Conservation (phyloP, 2,888 invertebrate species). For the Hermaeophaga mercurialis region DNA sequence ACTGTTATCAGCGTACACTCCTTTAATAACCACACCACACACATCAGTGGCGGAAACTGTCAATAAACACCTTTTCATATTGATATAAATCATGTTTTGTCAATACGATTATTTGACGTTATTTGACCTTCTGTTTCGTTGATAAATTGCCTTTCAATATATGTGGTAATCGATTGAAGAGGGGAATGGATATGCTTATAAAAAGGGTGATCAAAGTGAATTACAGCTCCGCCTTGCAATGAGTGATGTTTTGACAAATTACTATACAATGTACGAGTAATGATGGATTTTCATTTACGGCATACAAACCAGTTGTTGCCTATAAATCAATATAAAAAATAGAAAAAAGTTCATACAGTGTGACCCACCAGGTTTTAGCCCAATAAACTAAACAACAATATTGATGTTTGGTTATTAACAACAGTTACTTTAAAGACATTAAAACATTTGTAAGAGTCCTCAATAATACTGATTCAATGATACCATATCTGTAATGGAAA, state of each 20-base stretch:
- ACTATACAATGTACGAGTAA: too few species aligned
- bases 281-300: too few species aligned
- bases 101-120: constrained; percentile 11
- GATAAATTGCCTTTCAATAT: constrained; percentile 19
- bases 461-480: too few species aligned
- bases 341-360: too few species aligned
- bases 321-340: too few species aligned
- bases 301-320: too few species aligned
- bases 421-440: too few species aligned
- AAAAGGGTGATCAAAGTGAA: constrained; percentile 5
- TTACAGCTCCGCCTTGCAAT: not conserved
- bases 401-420: too few species aligned
- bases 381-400: too few species aligned
- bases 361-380: too few species aligned
- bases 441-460: too few species aligned
- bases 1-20: constrained; percentile 5
- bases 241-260: constrained; percentile 4
- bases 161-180: constrained; percentile 14
- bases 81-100: constrained; percentile 21
- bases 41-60: constrained; percentile 10
- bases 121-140: constrained; percentile 15
- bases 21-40: not conserved
- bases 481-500: too few species aligned
- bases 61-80: constrained; percentile 17
- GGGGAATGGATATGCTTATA: not conserved